Conservation (phyloP, 1,140 invertebrate species). For the Ctenoplectra terminalis region DNA sequence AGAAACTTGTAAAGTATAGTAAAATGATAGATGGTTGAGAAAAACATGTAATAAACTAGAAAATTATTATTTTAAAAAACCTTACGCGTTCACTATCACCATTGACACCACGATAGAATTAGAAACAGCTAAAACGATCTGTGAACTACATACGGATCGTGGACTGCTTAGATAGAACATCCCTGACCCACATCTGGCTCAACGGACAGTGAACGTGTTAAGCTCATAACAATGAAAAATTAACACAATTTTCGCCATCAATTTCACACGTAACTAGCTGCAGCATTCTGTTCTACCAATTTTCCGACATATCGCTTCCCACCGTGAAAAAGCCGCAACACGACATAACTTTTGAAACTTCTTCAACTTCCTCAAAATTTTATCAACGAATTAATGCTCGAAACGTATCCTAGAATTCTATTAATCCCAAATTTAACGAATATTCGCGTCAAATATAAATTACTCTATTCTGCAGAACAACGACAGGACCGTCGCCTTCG, state of each 20-base stretch:
- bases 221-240: constrained; percentile 7
- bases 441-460: too few relatives aligned
- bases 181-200: constrained; percentile 16
- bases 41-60: too few relatives aligned
- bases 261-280: background rate
- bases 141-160: background rate
- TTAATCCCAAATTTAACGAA: too few relatives aligned
- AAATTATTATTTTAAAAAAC: too few relatives aligned
- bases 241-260: background rate
- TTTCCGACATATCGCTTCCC: background rate
- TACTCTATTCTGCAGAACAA: constrained; percentile 23
- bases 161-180: background rate
- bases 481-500: constrained; percentile 29
- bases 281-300: background rate
- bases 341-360: too few relatives aligned
- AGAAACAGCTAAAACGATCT: background rate
- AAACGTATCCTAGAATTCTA: too few relatives aligned
- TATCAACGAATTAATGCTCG: too few relatives aligned
- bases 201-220: background rate
- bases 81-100: background rate
- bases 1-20: too few relatives aligned
- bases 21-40: too few relatives aligned
- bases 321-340: too few relatives aligned
- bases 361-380: too few relatives aligned
- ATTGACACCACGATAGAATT: background rate